A percentile compares a stretch with the other conserved stretches of the same genome.
Evolutionary conservation across 2,888 invertebrate genomes (phyloP).

Genomic region (Micropterix aruncella): DNA sequence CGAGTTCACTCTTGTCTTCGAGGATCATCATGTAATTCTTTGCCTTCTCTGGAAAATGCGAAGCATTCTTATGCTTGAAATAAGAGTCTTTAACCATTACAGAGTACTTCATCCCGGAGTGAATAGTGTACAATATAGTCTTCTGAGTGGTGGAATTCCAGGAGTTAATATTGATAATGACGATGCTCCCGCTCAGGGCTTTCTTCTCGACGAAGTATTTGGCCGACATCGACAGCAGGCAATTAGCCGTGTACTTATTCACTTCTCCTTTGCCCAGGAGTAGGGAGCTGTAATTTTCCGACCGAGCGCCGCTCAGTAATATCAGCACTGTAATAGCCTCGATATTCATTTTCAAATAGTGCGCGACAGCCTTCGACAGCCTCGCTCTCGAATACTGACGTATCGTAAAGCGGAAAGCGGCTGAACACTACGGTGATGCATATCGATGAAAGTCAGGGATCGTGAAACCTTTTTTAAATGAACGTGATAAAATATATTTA

Average conservation of each 20-base stretch:
- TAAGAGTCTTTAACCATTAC: slow-evolving; percentile 38
- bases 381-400: no score
- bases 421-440: no score
- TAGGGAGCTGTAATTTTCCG: not conserved
- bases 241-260: slow-evolving; percentile 21
- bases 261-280: not conserved
- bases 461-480: no score
- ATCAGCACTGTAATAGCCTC: no score
- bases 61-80: slow-evolving; percentile 33
- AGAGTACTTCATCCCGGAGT: slow-evolving; percentile 31
- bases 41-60: slow-evolving; percentile 38
- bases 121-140: slow-evolving; percentile 29
- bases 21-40: slow-evolving; percentile 40
- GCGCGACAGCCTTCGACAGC: no score
- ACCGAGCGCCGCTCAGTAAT: no score
- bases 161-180: slow-evolving; percentile 35
- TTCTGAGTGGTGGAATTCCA: slow-evolving; percentile 26
- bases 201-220: slow-evolving; percentile 38
- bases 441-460: no score
- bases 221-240: slow-evolving; percentile 35
- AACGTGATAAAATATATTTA: no score
- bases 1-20: slow-evolving; percentile 31
- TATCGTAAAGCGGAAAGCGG: no score
- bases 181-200: slow-evolving; percentile 35
- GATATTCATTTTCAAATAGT: no score